phyloP scores from a whole-genome alignment of 2,888 invertebrate genomes.

The Drosophila hamatofila region DNA sequence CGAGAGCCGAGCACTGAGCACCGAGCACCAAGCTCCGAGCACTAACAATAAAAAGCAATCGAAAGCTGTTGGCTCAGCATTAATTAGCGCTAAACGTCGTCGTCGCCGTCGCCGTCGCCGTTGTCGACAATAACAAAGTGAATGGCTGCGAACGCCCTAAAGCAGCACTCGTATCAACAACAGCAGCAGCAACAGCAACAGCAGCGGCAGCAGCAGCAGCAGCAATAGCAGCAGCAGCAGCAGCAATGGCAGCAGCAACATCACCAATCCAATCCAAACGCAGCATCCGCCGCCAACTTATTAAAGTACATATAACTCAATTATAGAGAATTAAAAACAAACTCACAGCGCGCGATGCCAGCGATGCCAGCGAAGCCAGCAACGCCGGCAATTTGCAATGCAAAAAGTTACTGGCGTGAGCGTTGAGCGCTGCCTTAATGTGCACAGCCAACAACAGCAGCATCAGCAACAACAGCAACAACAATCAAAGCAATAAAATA shows the following conservation, averaged over 20 bases:
- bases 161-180: constrained; percentile 46
- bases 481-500: constrained; percentile 78
- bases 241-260: constrained; percentile 36
- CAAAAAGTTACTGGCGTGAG: constrained; percentile 57
- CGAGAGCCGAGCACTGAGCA: constrained; percentile 34
- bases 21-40: constrained; percentile 26
- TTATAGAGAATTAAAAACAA: constrained; percentile 81
- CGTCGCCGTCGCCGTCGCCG: constrained; percentile 28
- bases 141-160: constrained; percentile 57
- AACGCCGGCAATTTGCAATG: constrained; percentile 76
- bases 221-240: constrained; percentile 37
- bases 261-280: constrained; percentile 36
- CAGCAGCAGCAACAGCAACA: constrained; percentile 31
- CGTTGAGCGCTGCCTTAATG: constrained; percentile 27
- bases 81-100: constrained; percentile 79
- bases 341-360: constrained; percentile 58
- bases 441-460: constrained; percentile 22
- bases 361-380: constrained; percentile 47
- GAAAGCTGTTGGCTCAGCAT: constrained; percentile 79
- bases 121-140: constrained; percentile 43
- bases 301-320: constrained; percentile 82
- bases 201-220: constrained; percentile 45
- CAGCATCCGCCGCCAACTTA: constrained; percentile 77
- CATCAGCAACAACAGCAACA: constrained; percentile 23
- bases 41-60: constrained; percentile 63